A percentile compares a stretch with the other conserved stretches of the same genome.
These are phyloP conservation scores for Lacanobia oleracea DNA, from an alignment of 2,888 invertebrate genomes.

Conservation along the genomic window DNA sequence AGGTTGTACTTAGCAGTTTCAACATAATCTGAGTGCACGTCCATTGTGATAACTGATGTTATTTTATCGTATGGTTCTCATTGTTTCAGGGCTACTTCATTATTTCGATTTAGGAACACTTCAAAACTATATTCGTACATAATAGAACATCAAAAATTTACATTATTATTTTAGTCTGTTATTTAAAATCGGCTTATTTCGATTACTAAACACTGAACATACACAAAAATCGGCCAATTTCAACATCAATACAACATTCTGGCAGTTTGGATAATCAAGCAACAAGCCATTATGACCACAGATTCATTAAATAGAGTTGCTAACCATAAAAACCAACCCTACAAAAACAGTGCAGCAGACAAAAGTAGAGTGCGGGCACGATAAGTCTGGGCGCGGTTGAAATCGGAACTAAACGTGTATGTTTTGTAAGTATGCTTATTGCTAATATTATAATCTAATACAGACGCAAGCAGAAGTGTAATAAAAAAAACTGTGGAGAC, in stretches of 20 bases:
- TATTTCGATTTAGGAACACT: slow-evolving; percentile 19
- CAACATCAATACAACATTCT: not conserved
- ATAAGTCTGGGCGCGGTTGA: too few relatives aligned
- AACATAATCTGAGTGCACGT: slow-evolving; percentile 77
- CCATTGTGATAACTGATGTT: slow-evolving; percentile 72
- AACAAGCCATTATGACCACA: too few relatives aligned
- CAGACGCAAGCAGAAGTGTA: too few relatives aligned
- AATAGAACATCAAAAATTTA: slow-evolving; percentile 18
- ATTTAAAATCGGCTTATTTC: not conserved
- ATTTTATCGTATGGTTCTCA: slow-evolving; percentile 28
- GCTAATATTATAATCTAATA: too few relatives aligned
- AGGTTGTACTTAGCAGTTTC: slow-evolving; percentile 78
- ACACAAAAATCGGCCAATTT: slow-evolving; percentile 19
- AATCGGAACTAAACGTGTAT: too few relatives aligned
- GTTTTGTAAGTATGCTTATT: too few relatives aligned
- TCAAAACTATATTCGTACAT: slow-evolving; percentile 43
- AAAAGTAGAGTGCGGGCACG: too few relatives aligned
- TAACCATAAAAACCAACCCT: too few relatives aligned
- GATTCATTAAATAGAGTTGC: too few relatives aligned
- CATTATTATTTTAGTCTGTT: slow-evolving; percentile 4
- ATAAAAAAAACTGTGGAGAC: too few relatives aligned
- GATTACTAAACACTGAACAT: slow-evolving; percentile 20
- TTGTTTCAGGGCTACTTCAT: slow-evolving; percentile 43
- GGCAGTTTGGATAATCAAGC: too few relatives aligned
- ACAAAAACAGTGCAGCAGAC: too few relatives aligned